Base-by-base conservation (phyloP, 2,888 invertebrate species). In the Pterobdella sp. region DNA sequence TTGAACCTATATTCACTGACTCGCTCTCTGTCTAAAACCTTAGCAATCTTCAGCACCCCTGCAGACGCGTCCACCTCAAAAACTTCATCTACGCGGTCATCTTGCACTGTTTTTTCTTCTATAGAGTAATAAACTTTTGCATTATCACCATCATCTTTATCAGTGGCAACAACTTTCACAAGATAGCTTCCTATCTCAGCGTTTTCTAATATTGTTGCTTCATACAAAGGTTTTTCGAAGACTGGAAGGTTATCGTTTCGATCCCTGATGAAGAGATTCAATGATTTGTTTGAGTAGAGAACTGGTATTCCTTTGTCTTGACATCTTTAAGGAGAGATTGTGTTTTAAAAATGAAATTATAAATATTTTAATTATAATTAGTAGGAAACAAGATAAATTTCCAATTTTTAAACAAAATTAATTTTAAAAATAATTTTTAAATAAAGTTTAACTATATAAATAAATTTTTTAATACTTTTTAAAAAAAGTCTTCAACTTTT, bases 1-100 rank as follows among this genome's bases (percentile, higher is more conserved):
- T 74, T 76, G 49, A 82, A 76, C 35, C 71, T 49, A 29, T 75
- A 52, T 22, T 37, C n/a, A 22, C 42, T n/a, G 1, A 67, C 49
- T 14, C 10, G 35, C 82, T 96, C 96, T 81, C 92, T 95, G 85
- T 95, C 94, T 82, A 95, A 95, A 0, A 90, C 88, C 0, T 89
- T 87, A 72, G 90, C 89, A 0, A 93, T 90, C 1, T 89, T 90
- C 0, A 96, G 90, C 49, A 90, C 84, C 0, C 95, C 95, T 1
- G 90, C 88, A 1, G 36, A 64, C 0, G 72, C 64, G 31, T 74
- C 74, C 42, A 74, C 34, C 42, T 74, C 66, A 34, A 74, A 74
- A 1, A 64, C 64, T 22, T 72, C 37, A 7, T 35, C n/a, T 26
- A 7, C 72, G 10, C 56, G 36, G 3, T 72, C 65, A n/a, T 14